These are phyloP conservation scores for Gopherus flavomarginatus DNA, from an alignment of 2,113 vertebrate genomes.

Conservation along the genomic window DNA sequence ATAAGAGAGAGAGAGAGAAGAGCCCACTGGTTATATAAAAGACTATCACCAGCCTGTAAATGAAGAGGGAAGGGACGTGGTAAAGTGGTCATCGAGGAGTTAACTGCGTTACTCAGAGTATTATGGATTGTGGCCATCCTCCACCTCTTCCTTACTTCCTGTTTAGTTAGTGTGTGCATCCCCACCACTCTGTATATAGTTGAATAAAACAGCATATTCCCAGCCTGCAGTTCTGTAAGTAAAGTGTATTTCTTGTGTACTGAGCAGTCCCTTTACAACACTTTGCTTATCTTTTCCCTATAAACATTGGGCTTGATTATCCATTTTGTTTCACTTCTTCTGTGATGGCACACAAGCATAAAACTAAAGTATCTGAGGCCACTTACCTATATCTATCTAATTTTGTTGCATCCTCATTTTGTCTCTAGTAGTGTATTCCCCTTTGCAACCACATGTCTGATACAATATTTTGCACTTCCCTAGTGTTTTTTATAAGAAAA, in stretches of 20 bases:
- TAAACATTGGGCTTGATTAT: not conserved
- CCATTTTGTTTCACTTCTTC: not conserved
- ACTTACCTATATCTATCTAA: not conserved
- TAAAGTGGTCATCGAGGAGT: not conserved
- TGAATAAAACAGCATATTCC: not conserved
- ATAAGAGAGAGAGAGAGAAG: not conserved
- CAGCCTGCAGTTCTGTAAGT: not conserved
- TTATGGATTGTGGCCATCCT: not conserved
- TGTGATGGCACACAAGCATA: not conserved
- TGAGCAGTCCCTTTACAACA: not conserved
- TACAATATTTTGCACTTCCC: not conserved
- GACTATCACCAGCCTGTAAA: slow-evolving; percentile 66
- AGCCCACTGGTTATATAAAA: slow-evolving; percentile 31
- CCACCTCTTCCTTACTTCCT: not conserved
- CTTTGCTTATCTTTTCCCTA: not conserved
- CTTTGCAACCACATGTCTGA: not conserved
- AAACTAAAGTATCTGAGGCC: not conserved
- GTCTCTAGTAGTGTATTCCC: not conserved
- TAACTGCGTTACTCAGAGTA: not conserved
- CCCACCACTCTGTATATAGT: not conserved
- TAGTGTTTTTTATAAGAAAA: not conserved
- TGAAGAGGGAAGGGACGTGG: not conserved
- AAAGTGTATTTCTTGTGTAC: not conserved
- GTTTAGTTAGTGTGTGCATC: not conserved
- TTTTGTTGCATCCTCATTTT: not conserved